A percentile compares a stretch with the other conserved stretches of the same genome.
Evolutionary conservation across 2,888 invertebrate species (phyloP).

Genomic region (Macroteleia sp.): DNA sequence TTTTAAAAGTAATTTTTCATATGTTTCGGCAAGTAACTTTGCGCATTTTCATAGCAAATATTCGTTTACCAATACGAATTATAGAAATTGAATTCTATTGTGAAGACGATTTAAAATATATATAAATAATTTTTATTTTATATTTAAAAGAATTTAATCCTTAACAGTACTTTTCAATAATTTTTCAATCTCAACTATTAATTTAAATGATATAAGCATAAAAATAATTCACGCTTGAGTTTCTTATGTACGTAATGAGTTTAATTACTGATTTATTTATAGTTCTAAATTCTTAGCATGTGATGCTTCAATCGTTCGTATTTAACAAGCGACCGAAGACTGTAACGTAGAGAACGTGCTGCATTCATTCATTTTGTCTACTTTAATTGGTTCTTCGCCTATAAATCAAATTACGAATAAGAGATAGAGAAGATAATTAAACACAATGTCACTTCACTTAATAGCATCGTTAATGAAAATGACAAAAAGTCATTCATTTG

Average conservation of each 20-base stretch:
- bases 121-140: no score
- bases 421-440: slow-evolving; percentile 43
- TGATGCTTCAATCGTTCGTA: slow-evolving; percentile 19
- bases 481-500: slow-evolving; percentile 37
- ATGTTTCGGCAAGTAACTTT: no score
- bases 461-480: slow-evolving; percentile 35
- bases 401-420: slow-evolving; percentile 53
- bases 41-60: no score
- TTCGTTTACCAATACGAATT: no score
- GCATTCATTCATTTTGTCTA: slow-evolving; percentile 51
- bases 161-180: no score
- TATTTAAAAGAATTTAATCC: no score
- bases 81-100: no score
- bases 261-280: slow-evolving; percentile 49
- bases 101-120: no score
- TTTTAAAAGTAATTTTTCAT: no score
- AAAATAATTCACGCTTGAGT: no score
- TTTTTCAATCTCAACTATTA: no score
- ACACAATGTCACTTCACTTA: slow-evolving; percentile 43
- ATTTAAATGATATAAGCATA: no score
- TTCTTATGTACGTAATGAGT: slow-evolving; percentile 24
- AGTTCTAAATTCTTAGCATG: slow-evolving; percentile 14
- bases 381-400: slow-evolving; percentile 55
- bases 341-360: slow-evolving; percentile 39
- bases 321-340: slow-evolving; percentile 37